phyloP scores from a whole-genome alignment of 2,797 vertebrate genomes.

The Meriones psammophilus region DNA sequence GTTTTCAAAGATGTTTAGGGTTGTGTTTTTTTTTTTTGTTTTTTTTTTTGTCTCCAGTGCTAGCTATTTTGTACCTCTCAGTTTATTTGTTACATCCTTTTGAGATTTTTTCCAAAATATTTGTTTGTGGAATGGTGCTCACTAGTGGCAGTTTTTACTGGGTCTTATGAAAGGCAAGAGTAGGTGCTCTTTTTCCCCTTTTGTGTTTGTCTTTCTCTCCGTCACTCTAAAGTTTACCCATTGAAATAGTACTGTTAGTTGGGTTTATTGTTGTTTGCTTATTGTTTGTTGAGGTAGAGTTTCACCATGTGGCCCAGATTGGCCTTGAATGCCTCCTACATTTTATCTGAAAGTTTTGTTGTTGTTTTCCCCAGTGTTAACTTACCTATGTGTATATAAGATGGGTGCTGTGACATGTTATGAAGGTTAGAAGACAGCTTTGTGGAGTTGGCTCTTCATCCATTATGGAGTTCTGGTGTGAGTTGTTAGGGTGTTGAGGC shows the following conservation, averaged over 20 bases:
- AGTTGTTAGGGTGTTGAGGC: background rate
- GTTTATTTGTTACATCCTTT: slow-evolving; percentile 30
- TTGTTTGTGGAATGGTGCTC: background rate
- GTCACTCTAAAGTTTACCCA: background rate
- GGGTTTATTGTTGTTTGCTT: background rate
- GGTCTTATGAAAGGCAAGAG: slow-evolving; percentile 11
- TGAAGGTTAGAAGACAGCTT: background rate
- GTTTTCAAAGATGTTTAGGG: slow-evolving; percentile 24
- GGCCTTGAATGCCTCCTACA: background rate
- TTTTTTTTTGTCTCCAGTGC: slow-evolving; percentile 30
- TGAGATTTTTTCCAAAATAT: slow-evolving; percentile 13
- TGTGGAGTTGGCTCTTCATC: background rate
- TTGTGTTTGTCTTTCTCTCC: background rate
- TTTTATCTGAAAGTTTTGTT: background rate
- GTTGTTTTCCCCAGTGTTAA: background rate
- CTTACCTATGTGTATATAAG: background rate
- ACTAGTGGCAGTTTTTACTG: slow-evolving; percentile 24
- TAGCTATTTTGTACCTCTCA: slow-evolving; percentile 8
- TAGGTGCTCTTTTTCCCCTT: background rate
- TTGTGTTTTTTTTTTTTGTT: background rate
- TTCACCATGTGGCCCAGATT: background rate
- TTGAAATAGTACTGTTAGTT: slow-evolving; percentile 33
- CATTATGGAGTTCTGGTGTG: background rate
- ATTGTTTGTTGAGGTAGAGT: background rate
- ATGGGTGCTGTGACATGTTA: background rate